Evolutionary conservation across 2,888 invertebrate species (phyloP).

Genomic region (Agrotis segetum): DNA sequence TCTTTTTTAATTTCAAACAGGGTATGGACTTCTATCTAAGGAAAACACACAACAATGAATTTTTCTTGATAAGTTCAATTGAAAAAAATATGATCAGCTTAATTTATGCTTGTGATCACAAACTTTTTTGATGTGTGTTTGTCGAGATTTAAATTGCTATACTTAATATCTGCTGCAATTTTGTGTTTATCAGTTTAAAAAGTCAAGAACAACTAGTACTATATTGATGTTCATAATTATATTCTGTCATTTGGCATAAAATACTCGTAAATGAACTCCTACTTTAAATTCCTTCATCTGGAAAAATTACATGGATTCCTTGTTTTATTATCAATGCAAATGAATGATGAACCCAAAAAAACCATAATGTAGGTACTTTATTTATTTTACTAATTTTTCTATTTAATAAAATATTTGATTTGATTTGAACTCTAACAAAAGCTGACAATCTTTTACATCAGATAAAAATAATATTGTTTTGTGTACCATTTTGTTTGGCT

Average conservation of each 20-base stretch:
- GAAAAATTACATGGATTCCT: not conserved
- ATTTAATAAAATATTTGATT: too few relatives aligned
- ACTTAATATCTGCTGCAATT: not conserved
- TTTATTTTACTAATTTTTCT: too few relatives aligned
- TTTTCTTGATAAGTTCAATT: too few relatives aligned
- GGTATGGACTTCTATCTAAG: too few relatives aligned
- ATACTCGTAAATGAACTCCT: not conserved
- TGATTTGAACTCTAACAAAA: conserved; percentile 36
- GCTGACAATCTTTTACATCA: conserved; percentile 51
- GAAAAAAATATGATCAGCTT: too few relatives aligned
- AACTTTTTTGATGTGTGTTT: too few relatives aligned
- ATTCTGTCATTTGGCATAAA: not conserved
- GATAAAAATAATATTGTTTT: conserved; percentile 62
- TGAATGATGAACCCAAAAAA: not conserved
- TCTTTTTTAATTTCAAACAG: too few relatives aligned
- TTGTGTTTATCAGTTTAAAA: not conserved
- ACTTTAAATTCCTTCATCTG: not conserved
- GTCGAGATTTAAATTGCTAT: too few relatives aligned
- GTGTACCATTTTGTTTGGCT: conserved; percentile 66
- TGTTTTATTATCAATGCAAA: not conserved
- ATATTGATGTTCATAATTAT: not conserved
- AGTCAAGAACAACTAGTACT: not conserved
- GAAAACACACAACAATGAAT: too few relatives aligned
- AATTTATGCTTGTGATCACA: too few relatives aligned
- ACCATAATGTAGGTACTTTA: not conserved